These are phyloP conservation scores for Adelphocoris suturalis DNA, from an alignment of 2,888 invertebrate species.

Conservation along the genomic window DNA sequence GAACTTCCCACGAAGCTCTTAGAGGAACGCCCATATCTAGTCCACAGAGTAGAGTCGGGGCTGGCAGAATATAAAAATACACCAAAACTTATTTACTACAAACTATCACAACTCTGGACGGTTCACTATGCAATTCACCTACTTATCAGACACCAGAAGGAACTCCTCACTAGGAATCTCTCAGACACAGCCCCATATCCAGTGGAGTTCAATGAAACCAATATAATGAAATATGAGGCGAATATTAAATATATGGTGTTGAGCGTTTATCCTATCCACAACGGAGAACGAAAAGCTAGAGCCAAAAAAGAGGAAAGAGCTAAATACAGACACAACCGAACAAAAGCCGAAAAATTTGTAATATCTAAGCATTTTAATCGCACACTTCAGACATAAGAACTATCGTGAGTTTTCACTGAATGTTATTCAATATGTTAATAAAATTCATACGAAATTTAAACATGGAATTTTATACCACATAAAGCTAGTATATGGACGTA, in stretches of 20 bases:
- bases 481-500: no score
- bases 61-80: conserved; percentile 78
- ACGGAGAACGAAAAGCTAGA: not conserved
- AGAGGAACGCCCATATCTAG: conserved; percentile 77
- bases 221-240: conserved; percentile 60
- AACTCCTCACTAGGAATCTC: conserved; percentile 75
- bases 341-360: no score
- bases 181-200: conserved; percentile 68
- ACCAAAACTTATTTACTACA: conserved; percentile 75
- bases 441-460: no score
- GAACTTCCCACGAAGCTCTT: conserved; percentile 78
- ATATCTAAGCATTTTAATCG: no score
- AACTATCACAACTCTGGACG: conserved; percentile 77
- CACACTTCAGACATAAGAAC: no score
- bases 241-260: conserved; percentile 69
- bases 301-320: no score
- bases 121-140: conserved; percentile 78
- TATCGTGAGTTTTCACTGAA: no score
- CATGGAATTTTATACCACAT: no score
- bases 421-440: no score
- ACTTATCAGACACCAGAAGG: conserved; percentile 77
- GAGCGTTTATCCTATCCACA: conserved; percentile 26
- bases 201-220: conserved; percentile 68
- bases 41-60: conserved; percentile 69
- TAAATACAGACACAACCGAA: no score